Evolutionary conservation across 2,113 vertebrate genomes (phyloP), one percentile per base, ranked within the genome.

Genomic region (Coryphaenoides rupestris): DNA sequence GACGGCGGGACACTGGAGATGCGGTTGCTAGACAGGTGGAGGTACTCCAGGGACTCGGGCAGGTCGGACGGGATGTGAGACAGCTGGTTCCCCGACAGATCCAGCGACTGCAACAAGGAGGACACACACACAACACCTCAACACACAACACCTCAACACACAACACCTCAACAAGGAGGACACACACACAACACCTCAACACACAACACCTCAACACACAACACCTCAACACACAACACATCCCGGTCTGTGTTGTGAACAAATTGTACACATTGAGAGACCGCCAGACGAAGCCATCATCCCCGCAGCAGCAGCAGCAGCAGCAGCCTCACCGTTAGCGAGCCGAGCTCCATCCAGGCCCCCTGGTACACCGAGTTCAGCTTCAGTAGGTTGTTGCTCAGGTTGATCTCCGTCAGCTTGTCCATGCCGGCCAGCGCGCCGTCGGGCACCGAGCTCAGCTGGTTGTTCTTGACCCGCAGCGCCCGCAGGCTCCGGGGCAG

Each of bases 1-100:
- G 89, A 86, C 46, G 91, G 91, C 0, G 93, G 84, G 69, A 99
- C 71, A 0, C 67, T 79, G 55, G 91, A 93, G 68, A 99, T 98
- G 76, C 90, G 93, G 81, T 99, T 99, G 80, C 89, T 93, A 82
- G 97, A 93, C 63, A 99, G 92, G 77, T 99, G 93, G 6, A 99
- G 86, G 67, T 94, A 96, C 68, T 99, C 95, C 2, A 99, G 87
- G 16, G 93, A 93, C 82, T 93, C 92, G 0, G 97, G 97, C 59
- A 99, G 90, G 78, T 92, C 95, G 21, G 83, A 59, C 0, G 97
- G 96, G 50, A 99, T 81, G 58, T 95, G 93, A 0, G 93, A 92
- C 74, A 99, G 87, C 75, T 92, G 90, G 81, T 99, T 99, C 16
- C 88, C 90, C 5, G 95, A 96, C 19, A 99, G 89, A 76, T 99